A percentile compares a stretch with the other conserved stretches of the same genome.
These are phyloP conservation scores for Pterophyllum scalare DNA, from an alignment of 2,113 vertebrate genomes.

Conservation along the genomic window DNA sequence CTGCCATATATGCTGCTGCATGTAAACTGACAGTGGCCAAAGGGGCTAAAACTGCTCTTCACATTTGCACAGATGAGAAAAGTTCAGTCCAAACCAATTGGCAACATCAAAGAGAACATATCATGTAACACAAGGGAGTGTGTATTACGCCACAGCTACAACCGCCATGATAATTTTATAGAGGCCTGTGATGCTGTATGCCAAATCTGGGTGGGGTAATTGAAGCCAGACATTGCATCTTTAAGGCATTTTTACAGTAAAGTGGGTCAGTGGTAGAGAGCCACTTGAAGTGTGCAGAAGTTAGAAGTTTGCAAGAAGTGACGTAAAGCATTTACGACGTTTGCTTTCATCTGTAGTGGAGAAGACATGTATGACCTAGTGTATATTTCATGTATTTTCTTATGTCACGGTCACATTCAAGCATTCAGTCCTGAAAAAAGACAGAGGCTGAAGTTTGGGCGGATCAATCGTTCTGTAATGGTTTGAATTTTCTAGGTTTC, in stretches of 20 bases:
- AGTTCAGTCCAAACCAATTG: constrained; percentile 37
- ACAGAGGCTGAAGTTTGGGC: constrained; percentile 12
- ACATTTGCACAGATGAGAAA: constrained; percentile 38
- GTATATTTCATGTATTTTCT: neutral
- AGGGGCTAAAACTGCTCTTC: constrained; percentile 10
- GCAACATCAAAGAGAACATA: constrained; percentile 65
- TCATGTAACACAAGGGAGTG: constrained; percentile 62
- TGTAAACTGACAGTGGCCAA: constrained; percentile 2
- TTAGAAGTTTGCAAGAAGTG: constrained; percentile 25
- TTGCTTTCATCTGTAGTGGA: neutral
- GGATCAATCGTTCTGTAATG: constrained; percentile 57
- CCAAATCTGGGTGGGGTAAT: constrained; percentile 77
- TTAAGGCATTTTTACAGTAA: constrained; percentile 72
- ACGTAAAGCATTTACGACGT: neutral
- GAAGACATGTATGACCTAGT: neutral
- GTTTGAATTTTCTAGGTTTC: constrained; percentile 64
- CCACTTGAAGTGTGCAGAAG: constrained; percentile 29
- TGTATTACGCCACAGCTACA: constrained; percentile 67
- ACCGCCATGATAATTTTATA: constrained; percentile 72
- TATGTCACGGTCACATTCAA: constrained; percentile 12
- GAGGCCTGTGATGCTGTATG: constrained; percentile 69
- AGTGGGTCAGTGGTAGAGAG: constrained; percentile 63
- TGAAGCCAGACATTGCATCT: constrained; percentile 75
- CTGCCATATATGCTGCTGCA: neutral
- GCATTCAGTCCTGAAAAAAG: constrained; percentile 24